Evolutionary conservation across 2,113 vertebrate species (phyloP), one percentile per base, ranked within the genome.

Genomic region (Vulpes lagopus): DNA sequence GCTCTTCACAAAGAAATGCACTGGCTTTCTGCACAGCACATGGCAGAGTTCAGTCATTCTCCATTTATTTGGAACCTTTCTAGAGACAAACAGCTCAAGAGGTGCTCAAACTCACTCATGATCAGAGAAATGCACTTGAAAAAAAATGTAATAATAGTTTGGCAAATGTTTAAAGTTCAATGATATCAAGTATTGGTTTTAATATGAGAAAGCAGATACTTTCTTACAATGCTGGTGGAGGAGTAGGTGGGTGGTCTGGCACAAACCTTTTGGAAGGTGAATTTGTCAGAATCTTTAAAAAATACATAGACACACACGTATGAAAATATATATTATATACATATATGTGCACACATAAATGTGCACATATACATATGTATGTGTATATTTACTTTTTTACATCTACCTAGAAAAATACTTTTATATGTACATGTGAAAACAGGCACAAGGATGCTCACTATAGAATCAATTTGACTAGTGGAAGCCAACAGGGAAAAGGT

Each of bases 141-240:
- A 87, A 30, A 65, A 32, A 38, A 62, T 38, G 15, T 25, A 55
- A 80, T 79, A 38, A 83, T 16, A 74, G 71, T 23, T 23, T 43
- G 60, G 35, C 32, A 92, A 89, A 79, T n/a, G 27, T 93, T 82
- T 85, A 55, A 91, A 92, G 55, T 82, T 35, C 69, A 20, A 62
- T 89, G 74, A 69, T 35, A 64, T 22, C 30, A 82, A 49, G 74
- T 38, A 8, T 15, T 69, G 51, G 27, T 60, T 69, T 93, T 12
- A 49, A 27, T 17, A 74, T 49, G 25, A 90, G 20, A 35, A 91
- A 92, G 86, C 7, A 32, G 60, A 57, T 5, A n/a, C 17, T 59
- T 64, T 69, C 22, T 80, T 14, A 16, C 30, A 25, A 15, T 35
- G 7, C 19, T 35, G 7, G 27, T 14, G 11, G 35, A 11, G 49